Conservation (phyloP, 2,888 invertebrate species). For the Ctena decussata region DNA sequence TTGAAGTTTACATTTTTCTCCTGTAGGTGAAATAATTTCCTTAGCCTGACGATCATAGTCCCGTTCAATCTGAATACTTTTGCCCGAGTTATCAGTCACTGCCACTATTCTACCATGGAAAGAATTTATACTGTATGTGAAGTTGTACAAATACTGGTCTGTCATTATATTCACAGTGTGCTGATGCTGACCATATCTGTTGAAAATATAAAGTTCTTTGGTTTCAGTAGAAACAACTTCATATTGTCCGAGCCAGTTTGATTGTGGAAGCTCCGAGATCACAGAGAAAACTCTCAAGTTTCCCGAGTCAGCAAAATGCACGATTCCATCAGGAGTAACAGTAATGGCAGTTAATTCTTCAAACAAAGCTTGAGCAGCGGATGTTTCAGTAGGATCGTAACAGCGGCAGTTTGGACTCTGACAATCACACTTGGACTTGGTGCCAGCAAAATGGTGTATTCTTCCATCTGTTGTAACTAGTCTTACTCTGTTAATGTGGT, state of each 20-base stretch:
- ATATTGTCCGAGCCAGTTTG: slow-evolving; percentile 89
- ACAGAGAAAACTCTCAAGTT: slow-evolving; percentile 90
- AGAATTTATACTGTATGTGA: slow-evolving; percentile 98
- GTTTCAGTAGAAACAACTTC: slow-evolving; percentile 97
- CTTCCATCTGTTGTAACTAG: slow-evolving; percentile 97
- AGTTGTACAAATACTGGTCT: slow-evolving; percentile 97
- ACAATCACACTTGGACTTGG: slow-evolving; percentile 89
- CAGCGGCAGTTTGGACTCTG: slow-evolving; percentile 93
- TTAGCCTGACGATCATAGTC: slow-evolving; percentile 94
- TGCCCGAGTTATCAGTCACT: slow-evolving; percentile 96
- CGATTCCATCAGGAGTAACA: slow-evolving; percentile 97
- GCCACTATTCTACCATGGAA: slow-evolving; percentile 97
- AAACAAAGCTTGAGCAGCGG: slow-evolving; percentile 97
- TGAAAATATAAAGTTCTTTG: slow-evolving; percentile 92
- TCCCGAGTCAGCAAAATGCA: slow-evolving; percentile 98
- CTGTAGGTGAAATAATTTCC: slow-evolving; percentile 89
- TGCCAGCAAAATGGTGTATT: slow-evolving; percentile 97
- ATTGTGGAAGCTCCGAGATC: slow-evolving; percentile 83
- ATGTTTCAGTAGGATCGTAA: slow-evolving; percentile 90
- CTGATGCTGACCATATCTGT: slow-evolving; percentile 96
- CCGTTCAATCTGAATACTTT: slow-evolving; percentile 93
- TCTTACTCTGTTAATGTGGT: slow-evolving; percentile 94
- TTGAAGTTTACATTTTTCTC: slow-evolving; percentile 88
- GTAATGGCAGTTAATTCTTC: slow-evolving; percentile 95
- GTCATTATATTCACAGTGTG: slow-evolving; percentile 98